These are phyloP conservation scores for Scelioninae gen. 1 DNA, from an alignment of 2,888 invertebrate species.

Conservation along the genomic window DNA sequence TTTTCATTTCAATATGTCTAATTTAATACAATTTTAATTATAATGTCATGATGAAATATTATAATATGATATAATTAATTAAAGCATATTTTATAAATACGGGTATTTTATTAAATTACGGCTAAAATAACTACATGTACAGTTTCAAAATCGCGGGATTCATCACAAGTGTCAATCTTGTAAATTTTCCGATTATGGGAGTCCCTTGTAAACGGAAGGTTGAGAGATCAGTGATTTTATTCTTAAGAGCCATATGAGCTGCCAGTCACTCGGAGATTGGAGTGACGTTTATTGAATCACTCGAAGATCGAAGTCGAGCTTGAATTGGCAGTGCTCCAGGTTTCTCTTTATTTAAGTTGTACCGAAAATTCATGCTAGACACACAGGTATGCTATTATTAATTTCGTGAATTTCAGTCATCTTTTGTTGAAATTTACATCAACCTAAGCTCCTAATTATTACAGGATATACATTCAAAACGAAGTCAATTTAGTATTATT, in stretches of 20 bases:
- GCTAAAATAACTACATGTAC: conserved; percentile 7
- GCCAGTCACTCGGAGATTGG: conserved; percentile 73
- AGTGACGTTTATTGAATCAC: conserved; percentile 79
- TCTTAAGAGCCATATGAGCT: conserved; percentile 72
- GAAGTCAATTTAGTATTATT: no score
- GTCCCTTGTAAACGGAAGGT: conserved; percentile 62
- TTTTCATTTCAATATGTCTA: no score
- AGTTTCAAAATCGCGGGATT: conserved; percentile 41
- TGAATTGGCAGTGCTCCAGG: conserved; percentile 73
- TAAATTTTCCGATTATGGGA: conserved; percentile 61
- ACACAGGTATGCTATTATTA: conserved; percentile 48
- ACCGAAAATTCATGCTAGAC: conserved; percentile 67
- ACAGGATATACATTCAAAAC: no score
- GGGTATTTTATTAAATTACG: not conserved
- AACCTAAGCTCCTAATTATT: not conserved
- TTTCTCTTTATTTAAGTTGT: conserved; percentile 71
- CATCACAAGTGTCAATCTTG: conserved; percentile 59
- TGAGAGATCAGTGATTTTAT: conserved; percentile 68
- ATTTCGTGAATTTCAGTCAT: conserved; percentile 22
- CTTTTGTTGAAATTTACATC: conserved; percentile 1
- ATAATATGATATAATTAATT: no score
- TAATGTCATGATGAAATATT: no score
- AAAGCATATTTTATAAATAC: no score
- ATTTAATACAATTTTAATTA: no score
- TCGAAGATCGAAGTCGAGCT: conserved; percentile 72